Percentiles rank a stretch among this genome's conserved stretches.
phyloP scores from a whole-genome alignment of 2,888 invertebrate species.

The Melitaea athalia region DNA sequence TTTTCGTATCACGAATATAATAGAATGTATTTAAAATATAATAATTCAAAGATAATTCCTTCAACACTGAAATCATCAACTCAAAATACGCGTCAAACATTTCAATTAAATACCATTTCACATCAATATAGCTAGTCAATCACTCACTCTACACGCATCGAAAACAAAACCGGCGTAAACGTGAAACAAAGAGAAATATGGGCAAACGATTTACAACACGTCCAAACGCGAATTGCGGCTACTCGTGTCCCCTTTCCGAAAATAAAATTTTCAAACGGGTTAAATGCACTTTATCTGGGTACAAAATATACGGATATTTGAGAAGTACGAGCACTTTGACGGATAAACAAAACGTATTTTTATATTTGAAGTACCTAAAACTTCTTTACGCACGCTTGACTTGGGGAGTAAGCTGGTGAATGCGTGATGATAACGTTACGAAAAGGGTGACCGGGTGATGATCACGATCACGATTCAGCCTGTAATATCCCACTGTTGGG shows the following conservation, averaged over 20 bases:
- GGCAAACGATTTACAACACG: constrained; percentile 55
- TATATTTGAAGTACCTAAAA: too few relatives aligned
- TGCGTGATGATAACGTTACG: too few relatives aligned
- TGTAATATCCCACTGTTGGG: too few relatives aligned
- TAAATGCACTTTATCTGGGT: constrained; percentile 63
- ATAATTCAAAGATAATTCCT: too few relatives aligned
- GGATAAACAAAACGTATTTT: not conserved
- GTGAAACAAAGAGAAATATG: constrained; percentile 47
- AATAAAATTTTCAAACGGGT: constrained; percentile 66
- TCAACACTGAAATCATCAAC: not conserved
- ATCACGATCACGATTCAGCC: too few relatives aligned
- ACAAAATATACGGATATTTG: constrained; percentile 37
- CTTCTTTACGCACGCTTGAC: too few relatives aligned
- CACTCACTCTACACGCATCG: constrained; percentile 13
- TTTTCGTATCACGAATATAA: too few relatives aligned
- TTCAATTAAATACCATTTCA: not conserved
- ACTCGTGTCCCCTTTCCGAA: constrained; percentile 62
- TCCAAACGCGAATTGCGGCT: constrained; percentile 59
- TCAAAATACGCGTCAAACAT: not conserved
- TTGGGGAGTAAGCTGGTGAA: too few relatives aligned
- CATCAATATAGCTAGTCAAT: not conserved
- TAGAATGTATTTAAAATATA: too few relatives aligned
- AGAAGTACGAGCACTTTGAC: not conserved
- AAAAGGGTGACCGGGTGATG: too few relatives aligned
- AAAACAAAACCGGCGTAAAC: constrained; percentile 19